These are phyloP conservation scores for Tauraco hartlaubi DNA, from an alignment of 2,797 vertebrate species.

Conservation along the genomic window DNA sequence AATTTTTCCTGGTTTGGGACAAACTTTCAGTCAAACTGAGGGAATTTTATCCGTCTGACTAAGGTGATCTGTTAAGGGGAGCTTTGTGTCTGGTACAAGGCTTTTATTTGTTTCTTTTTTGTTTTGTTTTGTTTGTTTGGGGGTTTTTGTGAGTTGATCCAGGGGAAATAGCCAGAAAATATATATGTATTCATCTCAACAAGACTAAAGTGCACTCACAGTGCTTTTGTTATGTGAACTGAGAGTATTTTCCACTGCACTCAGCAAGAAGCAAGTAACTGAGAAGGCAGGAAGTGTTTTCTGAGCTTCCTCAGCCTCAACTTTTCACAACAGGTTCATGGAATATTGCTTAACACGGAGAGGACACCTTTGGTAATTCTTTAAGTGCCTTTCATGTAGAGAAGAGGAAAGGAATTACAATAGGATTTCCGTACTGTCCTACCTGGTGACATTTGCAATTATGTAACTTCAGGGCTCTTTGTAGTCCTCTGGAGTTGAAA, in stretches of 20 bases:
- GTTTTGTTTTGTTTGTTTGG: background rate
- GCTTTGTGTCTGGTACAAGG: background rate
- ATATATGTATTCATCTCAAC: background rate
- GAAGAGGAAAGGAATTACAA: background rate
- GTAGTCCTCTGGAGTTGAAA: background rate
- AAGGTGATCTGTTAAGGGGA: background rate
- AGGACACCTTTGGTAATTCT: background rate
- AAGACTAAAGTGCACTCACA: background rate
- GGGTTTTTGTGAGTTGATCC: background rate
- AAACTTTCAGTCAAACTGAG: background rate
- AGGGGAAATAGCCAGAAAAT: background rate
- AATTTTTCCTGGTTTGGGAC: background rate
- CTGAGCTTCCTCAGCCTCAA: background rate
- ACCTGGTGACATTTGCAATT: background rate
- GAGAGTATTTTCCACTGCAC: background rate
- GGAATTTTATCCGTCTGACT: background rate
- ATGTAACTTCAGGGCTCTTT: background rate
- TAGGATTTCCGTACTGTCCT: background rate
- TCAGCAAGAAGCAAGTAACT: background rate
- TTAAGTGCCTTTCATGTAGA: background rate
- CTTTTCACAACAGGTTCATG: background rate
- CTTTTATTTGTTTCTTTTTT: background rate
- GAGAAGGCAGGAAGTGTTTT: background rate
- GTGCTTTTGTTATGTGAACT: background rate
- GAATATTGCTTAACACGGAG: background rate